These are phyloP conservation scores for Nipponacmea schrenckii DNA, from an alignment of 2,888 invertebrate genomes.

Conservation along the genomic window DNA sequence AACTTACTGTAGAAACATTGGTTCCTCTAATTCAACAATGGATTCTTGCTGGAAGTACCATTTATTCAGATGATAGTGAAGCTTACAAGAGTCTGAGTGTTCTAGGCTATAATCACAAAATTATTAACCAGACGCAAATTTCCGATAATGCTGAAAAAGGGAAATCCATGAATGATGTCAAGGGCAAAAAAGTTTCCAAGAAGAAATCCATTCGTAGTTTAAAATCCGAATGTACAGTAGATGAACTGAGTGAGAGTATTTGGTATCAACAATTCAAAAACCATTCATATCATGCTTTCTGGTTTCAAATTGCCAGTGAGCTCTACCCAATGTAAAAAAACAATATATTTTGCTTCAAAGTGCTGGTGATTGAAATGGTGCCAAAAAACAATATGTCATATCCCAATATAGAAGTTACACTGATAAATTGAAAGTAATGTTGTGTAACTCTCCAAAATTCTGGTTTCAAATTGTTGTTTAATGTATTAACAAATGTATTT, in stretches of 20 bases:
- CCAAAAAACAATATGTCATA: no score
- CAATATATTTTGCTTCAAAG: background rate
- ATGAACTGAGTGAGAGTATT: background rate
- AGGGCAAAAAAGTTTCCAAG: background rate
- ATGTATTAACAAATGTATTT: no score
- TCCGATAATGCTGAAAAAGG: background rate
- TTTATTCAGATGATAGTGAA: background rate
- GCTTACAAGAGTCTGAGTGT: background rate
- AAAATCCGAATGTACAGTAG: background rate
- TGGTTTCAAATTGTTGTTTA: no score
- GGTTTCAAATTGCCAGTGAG: background rate
- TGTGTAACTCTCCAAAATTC: no score
- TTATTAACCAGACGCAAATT: background rate
- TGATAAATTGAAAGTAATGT: no score
- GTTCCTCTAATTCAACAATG: background rate
- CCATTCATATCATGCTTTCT: background rate
- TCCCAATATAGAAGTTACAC: no score
- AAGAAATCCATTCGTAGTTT: no score
- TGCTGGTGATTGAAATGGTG: no score
- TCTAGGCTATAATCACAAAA: background rate
- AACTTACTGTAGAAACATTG: background rate
- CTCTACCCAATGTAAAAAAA: background rate
- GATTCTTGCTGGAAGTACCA: background rate
- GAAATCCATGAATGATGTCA: background rate
- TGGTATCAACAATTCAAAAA: background rate